These are phyloP conservation scores for Meandrina meandrites DNA, from an alignment of 92 coral and sea anemone species.

Conservation along the genomic window DNA sequence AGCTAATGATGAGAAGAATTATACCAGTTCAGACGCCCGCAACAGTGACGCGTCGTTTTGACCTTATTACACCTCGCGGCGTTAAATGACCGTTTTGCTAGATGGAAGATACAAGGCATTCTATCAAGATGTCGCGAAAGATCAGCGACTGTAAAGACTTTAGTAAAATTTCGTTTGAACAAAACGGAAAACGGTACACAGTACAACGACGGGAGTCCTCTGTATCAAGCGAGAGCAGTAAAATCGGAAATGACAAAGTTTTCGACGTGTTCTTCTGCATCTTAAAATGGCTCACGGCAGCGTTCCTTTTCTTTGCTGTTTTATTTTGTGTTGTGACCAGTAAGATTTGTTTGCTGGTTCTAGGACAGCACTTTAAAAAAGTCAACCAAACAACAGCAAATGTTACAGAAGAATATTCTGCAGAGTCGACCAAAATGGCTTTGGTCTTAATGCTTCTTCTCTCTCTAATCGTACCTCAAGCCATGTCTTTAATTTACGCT, in stretches of 20 bases:
- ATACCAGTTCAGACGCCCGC: too few relatives aligned
- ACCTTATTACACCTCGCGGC: too few relatives aligned
- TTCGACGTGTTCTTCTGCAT: conserved; percentile 12
- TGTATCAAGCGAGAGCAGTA: not conserved
- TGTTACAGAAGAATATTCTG: not conserved
- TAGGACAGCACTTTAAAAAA: conserved; percentile 29
- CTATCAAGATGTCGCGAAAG: conserved; percentile 1
- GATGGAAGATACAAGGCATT: not conserved
- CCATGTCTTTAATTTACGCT: conserved; percentile 55
- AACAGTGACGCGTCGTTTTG: too few relatives aligned
- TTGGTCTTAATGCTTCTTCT: conserved; percentile 77
- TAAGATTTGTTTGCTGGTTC: conserved; percentile 17
- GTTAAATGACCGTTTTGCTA: too few relatives aligned
- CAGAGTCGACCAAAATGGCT: conserved; percentile 51
- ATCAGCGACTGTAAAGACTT: not conserved
- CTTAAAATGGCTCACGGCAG: conserved; percentile 18
- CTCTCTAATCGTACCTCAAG: conserved; percentile 77
- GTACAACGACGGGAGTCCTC: conserved; percentile 24
- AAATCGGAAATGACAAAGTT: not conserved
- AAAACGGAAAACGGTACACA: not conserved
- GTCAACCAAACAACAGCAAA: not conserved
- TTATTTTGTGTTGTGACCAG: conserved; percentile 29
- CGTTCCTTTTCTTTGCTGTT: conserved; percentile 1
- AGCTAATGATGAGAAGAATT: too few relatives aligned
- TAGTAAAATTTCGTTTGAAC: not conserved